Evolutionary conservation across 2,888 invertebrate species (phyloP), one percentile per base, ranked within the genome.

Genomic region (Pristionchus fissidentatus): DNA sequence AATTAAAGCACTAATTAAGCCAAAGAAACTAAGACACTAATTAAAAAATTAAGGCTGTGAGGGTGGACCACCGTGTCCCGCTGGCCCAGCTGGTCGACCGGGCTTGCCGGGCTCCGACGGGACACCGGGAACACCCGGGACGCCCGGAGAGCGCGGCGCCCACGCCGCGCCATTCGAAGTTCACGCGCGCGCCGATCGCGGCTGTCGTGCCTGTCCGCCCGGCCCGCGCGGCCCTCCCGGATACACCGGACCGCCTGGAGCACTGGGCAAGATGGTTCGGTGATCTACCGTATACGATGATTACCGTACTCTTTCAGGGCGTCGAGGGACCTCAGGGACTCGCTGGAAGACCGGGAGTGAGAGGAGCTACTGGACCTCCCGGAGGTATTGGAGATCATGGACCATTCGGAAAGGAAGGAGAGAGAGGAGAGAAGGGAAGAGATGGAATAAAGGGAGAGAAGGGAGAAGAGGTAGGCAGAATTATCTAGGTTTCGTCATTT

Each of bases 401-500:
- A 35, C n/a, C 32, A 8, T 10, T 55, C 10, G 83, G 83, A 1
- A 73, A 70, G 29, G 83, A 83, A 10, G 83, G 83, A 49, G 70
- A 49, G n/a, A 73, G 35, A 49, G 83, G 83, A 70, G 70, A 70
- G n/a, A 49, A 38, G 55, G 83, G 83, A 19, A 60, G 83, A 38
- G 83, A 49, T 15, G 83, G 83, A 38, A 43, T 83, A n/a, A 70
- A 70, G 52, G 73, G 73, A 52, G 83, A 83, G 55, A 83, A 73
- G 41, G 81, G 81, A 81, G 62, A 60, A 57, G 10, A 4, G 78
- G 79, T 57, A 55, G 29, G 38, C 19, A 77, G n/a, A n/a, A n/a
- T n/a, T n/a, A n/a, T n/a, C n/a, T n/a, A n/a, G n/a, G n/a, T n/a
- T n/a, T n/a, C n/a, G n/a, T n/a, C n/a, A n/a, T n/a, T n/a, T n/a